Evolutionary conservation across 2,888 invertebrate species (phyloP).

Genomic region (Venusia cambrica): DNA sequence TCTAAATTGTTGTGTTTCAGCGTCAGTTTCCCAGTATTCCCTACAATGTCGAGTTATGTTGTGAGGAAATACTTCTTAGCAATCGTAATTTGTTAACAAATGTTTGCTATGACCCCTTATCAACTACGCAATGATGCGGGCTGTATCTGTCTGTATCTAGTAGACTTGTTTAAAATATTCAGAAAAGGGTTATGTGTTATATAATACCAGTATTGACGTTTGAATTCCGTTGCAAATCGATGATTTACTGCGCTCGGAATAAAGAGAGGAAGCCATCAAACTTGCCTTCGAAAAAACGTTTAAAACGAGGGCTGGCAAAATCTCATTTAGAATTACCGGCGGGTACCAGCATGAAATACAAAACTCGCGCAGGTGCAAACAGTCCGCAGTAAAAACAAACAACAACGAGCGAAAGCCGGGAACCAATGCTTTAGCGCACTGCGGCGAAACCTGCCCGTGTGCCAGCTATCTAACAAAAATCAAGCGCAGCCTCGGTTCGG

Average conservation of each 20-base stretch:
- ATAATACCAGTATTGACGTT: conserved; percentile 13
- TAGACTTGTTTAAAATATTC: conserved; percentile 5
- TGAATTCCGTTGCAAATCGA: conserved; percentile 26
- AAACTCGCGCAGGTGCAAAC: conserved; percentile 71
- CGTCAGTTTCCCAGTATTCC: too few species aligned
- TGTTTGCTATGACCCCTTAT: too few species aligned
- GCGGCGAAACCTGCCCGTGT: conserved; percentile 55
- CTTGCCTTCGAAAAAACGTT: conserved; percentile 37
- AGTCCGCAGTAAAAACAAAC: conserved; percentile 64
- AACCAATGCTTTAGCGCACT: conserved; percentile 39
- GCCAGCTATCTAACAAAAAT: conserved; percentile 79
- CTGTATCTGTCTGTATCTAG: conserved; percentile 3
- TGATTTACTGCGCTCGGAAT: conserved; percentile 37
- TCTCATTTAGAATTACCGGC: conserved; percentile 49
- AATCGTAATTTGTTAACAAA: too few species aligned
- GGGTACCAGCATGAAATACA: conserved; percentile 52
- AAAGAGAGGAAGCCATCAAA: conserved; percentile 42
- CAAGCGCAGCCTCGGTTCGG: conserved; percentile 53
- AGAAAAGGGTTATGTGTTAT: conserved; percentile 3
- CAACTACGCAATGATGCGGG: too few species aligned
- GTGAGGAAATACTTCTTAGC: too few species aligned
- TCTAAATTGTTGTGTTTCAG: too few species aligned
- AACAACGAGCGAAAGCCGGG: conserved; percentile 50
- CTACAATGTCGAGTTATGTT: too few species aligned
- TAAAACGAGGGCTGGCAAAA: conserved; percentile 43